A percentile compares a stretch with the other conserved stretches of the same genome.
phyloP scores from a whole-genome alignment of 2,113 vertebrate species.

The Tympanuchus pallidicinctus region DNA sequence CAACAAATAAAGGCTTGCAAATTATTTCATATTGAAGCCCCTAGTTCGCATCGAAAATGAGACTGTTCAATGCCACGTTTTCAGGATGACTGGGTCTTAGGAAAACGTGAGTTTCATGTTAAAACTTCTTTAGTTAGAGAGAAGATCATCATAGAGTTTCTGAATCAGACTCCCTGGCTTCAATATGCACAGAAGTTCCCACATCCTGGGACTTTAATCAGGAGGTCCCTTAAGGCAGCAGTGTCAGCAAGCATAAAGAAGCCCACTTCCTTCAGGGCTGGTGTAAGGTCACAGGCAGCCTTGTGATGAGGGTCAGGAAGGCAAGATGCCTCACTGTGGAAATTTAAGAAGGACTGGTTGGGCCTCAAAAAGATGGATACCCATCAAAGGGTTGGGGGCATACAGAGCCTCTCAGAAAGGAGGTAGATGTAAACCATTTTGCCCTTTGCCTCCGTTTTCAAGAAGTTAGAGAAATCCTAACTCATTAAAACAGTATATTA shows the following conservation, averaged over 20 bases:
- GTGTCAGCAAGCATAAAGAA: fast-evolving
- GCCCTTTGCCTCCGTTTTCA: neutral
- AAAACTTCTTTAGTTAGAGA: neutral
- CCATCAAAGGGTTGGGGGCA: neutral
- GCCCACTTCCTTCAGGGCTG: neutral
- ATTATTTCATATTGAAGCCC: neutral
- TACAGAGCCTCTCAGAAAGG: neutral
- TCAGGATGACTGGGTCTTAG: neutral
- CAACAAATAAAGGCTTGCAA: neutral
- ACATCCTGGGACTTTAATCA: neutral
- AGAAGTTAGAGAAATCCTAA: neutral
- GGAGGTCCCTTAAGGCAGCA: neutral
- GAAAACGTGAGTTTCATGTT: neutral
- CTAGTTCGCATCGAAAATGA: neutral
- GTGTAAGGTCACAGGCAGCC: neutral
- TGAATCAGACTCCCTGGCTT: neutral
- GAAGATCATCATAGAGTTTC: neutral
- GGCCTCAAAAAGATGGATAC: neutral
- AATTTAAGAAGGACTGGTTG: neutral
- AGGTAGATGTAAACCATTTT: neutral
- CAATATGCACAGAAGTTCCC: neutral
- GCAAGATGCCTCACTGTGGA: neutral
- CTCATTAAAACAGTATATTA: neutral
- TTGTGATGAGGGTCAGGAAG: fast-evolving
- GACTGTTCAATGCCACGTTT: neutral